A percentile compares a stretch with the other conserved stretches of the same genome.
phyloP scores from a whole-genome alignment of 2,113 vertebrate species.

The Phasianus colchicus region DNA sequence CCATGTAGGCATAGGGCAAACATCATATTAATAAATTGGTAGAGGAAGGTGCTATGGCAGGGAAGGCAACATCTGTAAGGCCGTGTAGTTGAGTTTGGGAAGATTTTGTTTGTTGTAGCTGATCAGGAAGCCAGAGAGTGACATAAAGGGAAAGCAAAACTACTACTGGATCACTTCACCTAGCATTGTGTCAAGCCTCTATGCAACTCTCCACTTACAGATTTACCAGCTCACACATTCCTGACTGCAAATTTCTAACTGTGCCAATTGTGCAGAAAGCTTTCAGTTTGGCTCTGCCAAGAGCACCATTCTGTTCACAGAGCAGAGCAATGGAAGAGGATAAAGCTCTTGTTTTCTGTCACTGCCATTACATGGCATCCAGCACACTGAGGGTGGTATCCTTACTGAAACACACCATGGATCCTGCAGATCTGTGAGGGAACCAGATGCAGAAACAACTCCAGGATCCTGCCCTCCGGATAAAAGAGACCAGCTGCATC shows the following conservation, averaged over 20 bases:
- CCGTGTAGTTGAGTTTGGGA: neutral
- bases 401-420: neutral
- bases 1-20: neutral
- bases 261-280: neutral
- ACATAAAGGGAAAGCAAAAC: neutral
- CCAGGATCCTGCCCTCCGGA: neutral
- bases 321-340: rapidly evolving
- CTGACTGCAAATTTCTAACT: neutral
- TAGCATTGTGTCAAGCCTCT: neutral
- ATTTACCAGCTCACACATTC: neutral
- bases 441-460: neutral
- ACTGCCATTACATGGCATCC: neutral
- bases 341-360: neutral
- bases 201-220: neutral
- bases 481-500: neutral
- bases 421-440: neutral
- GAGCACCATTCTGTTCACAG: neutral
- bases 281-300: neutral
- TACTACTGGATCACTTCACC: neutral
- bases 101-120: neutral
- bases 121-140: neutral
- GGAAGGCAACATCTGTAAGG: neutral
- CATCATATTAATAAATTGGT: neutral
- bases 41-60: neutral
- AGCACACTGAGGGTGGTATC: neutral